These are phyloP conservation scores for Archivesica marissinica DNA, from an alignment of 1,140 invertebrate species.

Conservation along the genomic window DNA sequence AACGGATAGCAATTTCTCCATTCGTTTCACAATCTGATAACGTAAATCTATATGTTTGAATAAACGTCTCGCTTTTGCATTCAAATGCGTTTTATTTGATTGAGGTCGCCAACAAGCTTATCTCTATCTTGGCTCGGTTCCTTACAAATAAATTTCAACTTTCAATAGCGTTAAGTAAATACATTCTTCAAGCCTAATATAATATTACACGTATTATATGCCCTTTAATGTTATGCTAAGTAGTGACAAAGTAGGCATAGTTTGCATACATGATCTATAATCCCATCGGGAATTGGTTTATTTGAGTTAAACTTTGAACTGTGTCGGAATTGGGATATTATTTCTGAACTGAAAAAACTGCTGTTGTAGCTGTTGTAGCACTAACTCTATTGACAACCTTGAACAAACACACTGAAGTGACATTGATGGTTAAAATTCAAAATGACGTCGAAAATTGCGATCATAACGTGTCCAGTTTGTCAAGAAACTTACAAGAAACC, in stretches of 20 bases:
- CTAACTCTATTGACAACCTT: neutral
- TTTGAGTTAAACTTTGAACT: neutral
- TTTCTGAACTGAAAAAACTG: neutral
- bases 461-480: slow-evolving; percentile 56
- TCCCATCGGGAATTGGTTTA: slow-evolving; percentile 16
- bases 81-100: neutral
- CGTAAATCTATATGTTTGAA: slow-evolving; percentile 8
- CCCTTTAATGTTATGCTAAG: slow-evolving; percentile 4
- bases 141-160: slow-evolving; percentile 22
- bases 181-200: neutral
- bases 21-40: slow-evolving; percentile 31
- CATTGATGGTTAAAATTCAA: neutral
- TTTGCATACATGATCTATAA: neutral
- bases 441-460: slow-evolving; percentile 34
- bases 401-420: neutral
- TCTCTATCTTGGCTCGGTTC: slow-evolving; percentile 10
- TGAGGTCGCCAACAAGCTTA: neutral
- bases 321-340: neutral
- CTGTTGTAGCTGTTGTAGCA: neutral
- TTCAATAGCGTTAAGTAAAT: slow-evolving; percentile 38
- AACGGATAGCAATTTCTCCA: neutral
- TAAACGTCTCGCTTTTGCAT: neutral
- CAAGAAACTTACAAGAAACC: slow-evolving; percentile 52
- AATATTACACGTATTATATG: slow-evolving; percentile 28
- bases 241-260: neutral